Evolutionary conservation across 2,113 vertebrate species (phyloP), one percentile per base, ranked within the genome.

Genomic region (Carassius carassius): DNA sequence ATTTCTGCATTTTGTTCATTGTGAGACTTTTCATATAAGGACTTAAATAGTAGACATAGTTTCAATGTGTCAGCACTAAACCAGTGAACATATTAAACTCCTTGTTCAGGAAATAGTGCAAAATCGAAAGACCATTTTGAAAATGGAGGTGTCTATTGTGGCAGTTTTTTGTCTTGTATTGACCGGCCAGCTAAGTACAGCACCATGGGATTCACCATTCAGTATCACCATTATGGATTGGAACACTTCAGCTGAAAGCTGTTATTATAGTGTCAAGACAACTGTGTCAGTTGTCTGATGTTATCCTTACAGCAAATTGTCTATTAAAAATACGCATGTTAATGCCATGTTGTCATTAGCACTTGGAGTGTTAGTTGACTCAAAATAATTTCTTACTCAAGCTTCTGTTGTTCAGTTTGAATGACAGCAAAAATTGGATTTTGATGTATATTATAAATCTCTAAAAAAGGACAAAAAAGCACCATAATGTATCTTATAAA

Each of bases 231-330:
- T 79, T 44, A 62, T 79, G 35, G 35, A 62, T 79, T 62, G 32
- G 5, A 79, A 67, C 62, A 69, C 74, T 56, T 79, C 21, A 69
- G 44, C 32, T 78, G 37, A 21, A 56, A 29, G 21, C 63, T 84
- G 16, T 44, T 44, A 77, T 65, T 32, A 11, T 54, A 23, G 3
- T 79, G 35, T 5, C 54, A 54, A 23, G 12, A 65, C 37, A 32
- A 49, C 25, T 2, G 10, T 63, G 29, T 44, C 19, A 35, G 5
- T 76, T 65, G 17, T 77, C 21, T 65, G 49, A 62, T 63, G 23
- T 23, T 49, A n/a, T 44, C 29, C 56, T 29, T 67, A 51, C 3
- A 0, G 2, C 7, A 47, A 56, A 19, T 25, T 60, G 25, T 3
- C 16, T 25, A 9, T 54, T 58, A 65, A 37, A 58, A 78, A 56